Evolutionary conservation across 92 coral and sea anemone species (phyloP), one percentile per base, ranked within the genome.

Genomic region (Pocillopora meandrina): DNA sequence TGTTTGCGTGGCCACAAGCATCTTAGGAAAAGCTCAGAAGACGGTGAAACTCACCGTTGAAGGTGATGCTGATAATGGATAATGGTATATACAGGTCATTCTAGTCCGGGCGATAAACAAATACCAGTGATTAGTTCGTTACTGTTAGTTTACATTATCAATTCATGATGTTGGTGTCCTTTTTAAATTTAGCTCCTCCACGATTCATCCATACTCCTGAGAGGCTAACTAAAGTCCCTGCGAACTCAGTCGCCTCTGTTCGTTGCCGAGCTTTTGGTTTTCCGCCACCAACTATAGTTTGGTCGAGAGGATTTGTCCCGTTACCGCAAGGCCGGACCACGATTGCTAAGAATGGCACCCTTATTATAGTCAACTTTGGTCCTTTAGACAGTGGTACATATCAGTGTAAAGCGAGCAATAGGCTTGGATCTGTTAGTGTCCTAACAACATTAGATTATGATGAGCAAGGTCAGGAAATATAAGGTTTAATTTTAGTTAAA

Each of bases 391-490:
- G 3, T 6, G 77, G 61, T 5, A 47, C 14, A 23, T 71, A 71
- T 71, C 57, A 35, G 17, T 71, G 75, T 2, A 71, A 71, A 71
- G 75, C 75, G 17, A 49, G 31, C 17, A 72, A 72, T 35, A 72
- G n/a, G 1, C 14, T 72, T 33, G 77, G 77, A 47, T 72, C 23
- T 12, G 61, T 72, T 49, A 49, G 23, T 15, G 10, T 13, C 2
- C 2, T 66, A n/a, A 26, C 20, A 65, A 20, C 17, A 2, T 60
- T 36, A 59, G 1, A 6, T 66, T 12, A 26, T 26, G 18, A 6
- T 9, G 2, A 20, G 1, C 12, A 15, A 26, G 71, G 71, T 66
- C 9, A 26, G 71, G 10, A 23, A 4, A 34, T 12, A 7, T 14
- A 14, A 62, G 4, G 1, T 18, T 12, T 20, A 2, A 62, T 17